Percentiles rank a stretch among this genome's conserved stretches.
phyloP scores from a whole-genome alignment of 64 coral and sea anemone species.

The Anthopleura sola region DNA sequence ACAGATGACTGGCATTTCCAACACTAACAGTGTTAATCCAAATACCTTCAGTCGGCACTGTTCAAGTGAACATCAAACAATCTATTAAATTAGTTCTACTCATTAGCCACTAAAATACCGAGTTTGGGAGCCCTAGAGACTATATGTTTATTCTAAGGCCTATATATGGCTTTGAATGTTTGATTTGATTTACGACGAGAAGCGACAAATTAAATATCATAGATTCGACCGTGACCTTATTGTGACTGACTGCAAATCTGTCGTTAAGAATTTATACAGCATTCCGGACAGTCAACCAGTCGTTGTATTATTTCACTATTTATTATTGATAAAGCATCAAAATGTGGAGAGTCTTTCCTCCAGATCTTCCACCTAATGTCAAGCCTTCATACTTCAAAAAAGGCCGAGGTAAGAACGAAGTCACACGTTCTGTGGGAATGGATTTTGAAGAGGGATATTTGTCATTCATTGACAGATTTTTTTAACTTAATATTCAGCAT shows the following conservation, averaged over 20 bases:
- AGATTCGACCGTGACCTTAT: neutral
- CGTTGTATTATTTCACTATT: neutral
- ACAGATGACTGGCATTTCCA: neutral
- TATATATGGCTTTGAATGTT: neutral
- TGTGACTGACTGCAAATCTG: neutral
- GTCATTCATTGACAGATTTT: neutral
- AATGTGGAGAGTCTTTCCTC: slow-evolving; percentile 27
- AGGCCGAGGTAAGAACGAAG: neutral
- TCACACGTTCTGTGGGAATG: neutral
- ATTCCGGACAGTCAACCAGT: neutral
- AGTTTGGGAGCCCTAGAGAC: neutral
- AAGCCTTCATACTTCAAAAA: slow-evolving; percentile 20
- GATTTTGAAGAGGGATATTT: neutral
- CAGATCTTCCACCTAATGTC: slow-evolving; percentile 19
- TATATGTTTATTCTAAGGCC: neutral
- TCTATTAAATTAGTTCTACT: neutral
- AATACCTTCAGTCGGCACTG: neutral
- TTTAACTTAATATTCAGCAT: neutral
- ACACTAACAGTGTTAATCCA: neutral
- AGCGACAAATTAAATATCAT: neutral
- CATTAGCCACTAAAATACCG: neutral
- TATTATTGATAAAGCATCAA: slow-evolving; percentile 7
- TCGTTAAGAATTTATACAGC: neutral
- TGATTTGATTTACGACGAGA: neutral
- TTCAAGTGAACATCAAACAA: slow-evolving; percentile 1